Percentiles rank a stretch among this genome's conserved stretches.
These are phyloP conservation scores for Typhlichthys subterraneus DNA, from an alignment of 2,797 vertebrate species.

Conservation along the genomic window DNA sequence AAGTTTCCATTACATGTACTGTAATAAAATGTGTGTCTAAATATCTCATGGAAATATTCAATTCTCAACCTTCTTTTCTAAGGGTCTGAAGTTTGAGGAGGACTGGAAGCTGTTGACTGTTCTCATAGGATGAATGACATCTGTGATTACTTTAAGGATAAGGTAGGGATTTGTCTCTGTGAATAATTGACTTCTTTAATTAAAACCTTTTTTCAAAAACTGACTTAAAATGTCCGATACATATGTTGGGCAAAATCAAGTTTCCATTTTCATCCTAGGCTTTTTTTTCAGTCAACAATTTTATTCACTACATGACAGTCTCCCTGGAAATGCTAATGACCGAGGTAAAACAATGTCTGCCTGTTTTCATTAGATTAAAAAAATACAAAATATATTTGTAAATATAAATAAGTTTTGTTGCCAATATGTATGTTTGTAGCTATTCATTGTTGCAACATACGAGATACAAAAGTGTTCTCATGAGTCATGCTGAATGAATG, in stretches of 20 bases:
- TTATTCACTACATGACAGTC: conserved; percentile 76
- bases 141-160: conserved; percentile 82
- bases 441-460: no score
- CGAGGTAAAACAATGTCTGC: conserved; percentile 65
- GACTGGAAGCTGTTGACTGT: conserved; percentile 86
- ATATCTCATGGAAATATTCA: not conserved
- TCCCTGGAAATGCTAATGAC: conserved; percentile 85
- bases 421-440: no score
- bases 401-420: no score
- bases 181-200: not conserved
- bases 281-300: conserved; percentile 81
- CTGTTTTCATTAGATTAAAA: not conserved
- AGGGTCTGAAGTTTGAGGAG: conserved; percentile 78
- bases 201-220: not conserved
- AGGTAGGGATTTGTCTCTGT: conserved; percentile 48
- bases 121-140: conserved; percentile 85
- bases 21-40: not conserved
- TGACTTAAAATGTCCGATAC: not conserved
- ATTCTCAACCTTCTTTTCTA: not conserved
- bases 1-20: not conserved
- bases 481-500: no score
- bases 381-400: no score
- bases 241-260: conserved; percentile 14
- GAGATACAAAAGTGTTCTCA: not conserved
- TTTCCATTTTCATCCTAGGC: conserved; percentile 53